Evolutionary conservation across 2,888 invertebrate species (phyloP).

Genomic region (Dolichopus griseipennis): DNA sequence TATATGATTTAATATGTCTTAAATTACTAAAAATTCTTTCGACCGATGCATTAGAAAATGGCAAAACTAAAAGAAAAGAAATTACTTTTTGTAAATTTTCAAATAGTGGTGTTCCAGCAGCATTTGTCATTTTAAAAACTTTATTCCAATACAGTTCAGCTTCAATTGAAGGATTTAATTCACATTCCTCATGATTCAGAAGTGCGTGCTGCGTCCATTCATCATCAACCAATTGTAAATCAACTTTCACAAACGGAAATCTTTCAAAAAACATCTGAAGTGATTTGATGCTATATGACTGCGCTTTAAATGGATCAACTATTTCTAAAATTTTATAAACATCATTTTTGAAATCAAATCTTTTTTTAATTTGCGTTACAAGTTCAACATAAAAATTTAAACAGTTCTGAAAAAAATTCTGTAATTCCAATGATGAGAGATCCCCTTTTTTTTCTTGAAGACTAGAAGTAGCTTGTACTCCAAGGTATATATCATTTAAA

Average conservation of each 20-base stretch:
- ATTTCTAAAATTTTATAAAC: not conserved
- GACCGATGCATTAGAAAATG: not conserved
- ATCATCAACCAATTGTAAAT: not conserved
- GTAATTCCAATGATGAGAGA: not conserved
- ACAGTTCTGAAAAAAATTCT: not conserved
- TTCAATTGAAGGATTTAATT: not conserved
- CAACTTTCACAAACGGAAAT: not conserved
- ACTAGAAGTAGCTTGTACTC: not conserved
- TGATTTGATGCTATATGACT: not conserved
- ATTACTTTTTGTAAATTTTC: not conserved
- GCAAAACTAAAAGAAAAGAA: not conserved
- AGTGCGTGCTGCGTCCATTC: slow-evolving; percentile 1
- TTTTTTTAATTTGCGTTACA: not conserved
- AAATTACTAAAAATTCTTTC: slow-evolving; percentile 5
- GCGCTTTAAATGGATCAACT: not conserved
- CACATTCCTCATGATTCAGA: not conserved
- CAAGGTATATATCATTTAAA: not conserved
- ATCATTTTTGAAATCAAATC: not conserved
- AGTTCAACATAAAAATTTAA: not conserved
- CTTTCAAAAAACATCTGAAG: not conserved
- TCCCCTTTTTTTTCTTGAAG: not conserved
- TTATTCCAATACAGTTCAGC: not conserved
- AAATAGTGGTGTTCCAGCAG: not conserved
- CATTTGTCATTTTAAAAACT: not conserved
- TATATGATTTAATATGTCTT: not conserved